Conservation (phyloP, 2,888 invertebrate species). For the Athripsodes cinereus region DNA sequence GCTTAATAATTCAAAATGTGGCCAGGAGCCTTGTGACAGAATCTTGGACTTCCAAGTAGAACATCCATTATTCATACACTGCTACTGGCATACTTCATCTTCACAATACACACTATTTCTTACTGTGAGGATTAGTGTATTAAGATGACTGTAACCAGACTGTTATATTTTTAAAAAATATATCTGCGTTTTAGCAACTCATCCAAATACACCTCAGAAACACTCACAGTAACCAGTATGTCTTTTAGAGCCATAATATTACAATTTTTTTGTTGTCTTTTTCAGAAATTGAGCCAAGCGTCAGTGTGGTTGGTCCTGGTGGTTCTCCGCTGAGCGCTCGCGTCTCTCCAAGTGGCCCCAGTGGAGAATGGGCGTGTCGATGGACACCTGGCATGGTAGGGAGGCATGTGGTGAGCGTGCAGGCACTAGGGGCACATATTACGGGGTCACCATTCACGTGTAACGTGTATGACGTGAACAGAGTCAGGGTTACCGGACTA, state of each 20-base stretch:
- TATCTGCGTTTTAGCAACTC: too few relatives aligned
- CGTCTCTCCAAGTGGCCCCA: slow-evolving; percentile 53
- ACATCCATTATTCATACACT: too few relatives aligned
- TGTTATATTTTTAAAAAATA: too few relatives aligned
- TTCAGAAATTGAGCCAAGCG: slow-evolving; percentile 58
- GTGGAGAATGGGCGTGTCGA: slow-evolving; percentile 66
- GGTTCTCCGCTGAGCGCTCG: slow-evolving; percentile 72
- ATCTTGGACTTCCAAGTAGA: too few relatives aligned
- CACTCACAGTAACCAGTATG: too few relatives aligned
- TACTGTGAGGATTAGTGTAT: too few relatives aligned
- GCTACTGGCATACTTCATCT: too few relatives aligned
- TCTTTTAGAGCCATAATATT: background rate
- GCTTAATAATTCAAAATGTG: too few relatives aligned
- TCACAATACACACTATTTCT: too few relatives aligned
- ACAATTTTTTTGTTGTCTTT: background rate
- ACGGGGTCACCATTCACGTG: slow-evolving; percentile 91
- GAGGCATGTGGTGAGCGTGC: slow-evolving; percentile 75
- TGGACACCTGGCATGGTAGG: slow-evolving; percentile 86
- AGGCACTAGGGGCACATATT: slow-evolving; percentile 77
- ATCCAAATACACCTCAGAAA: too few relatives aligned
- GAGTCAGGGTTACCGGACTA: slow-evolving; percentile 66
- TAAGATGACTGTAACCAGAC: too few relatives aligned
- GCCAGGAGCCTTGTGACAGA: too few relatives aligned
- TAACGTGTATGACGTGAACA: slow-evolving; percentile 88
- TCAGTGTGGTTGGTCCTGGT: slow-evolving; percentile 77